Percentiles rank a stretch among this genome's conserved stretches.
phyloP scores from a whole-genome alignment of 2,113 vertebrate species.

The Mormyrus iriodes region DNA sequence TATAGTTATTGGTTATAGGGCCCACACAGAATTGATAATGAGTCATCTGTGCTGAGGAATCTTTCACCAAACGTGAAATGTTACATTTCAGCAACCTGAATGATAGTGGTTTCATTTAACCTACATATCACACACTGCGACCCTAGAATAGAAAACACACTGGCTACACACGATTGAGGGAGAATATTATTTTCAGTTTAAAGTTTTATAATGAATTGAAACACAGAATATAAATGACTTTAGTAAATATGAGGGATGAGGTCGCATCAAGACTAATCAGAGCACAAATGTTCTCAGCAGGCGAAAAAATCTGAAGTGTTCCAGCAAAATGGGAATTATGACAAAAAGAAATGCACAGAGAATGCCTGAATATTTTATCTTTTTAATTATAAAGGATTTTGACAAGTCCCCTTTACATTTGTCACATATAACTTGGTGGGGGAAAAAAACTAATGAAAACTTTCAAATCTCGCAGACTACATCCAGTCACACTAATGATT shows the following conservation, averaged over 20 bases:
- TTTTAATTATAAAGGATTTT: not conserved
- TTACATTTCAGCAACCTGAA: not conserved
- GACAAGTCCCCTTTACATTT: not conserved
- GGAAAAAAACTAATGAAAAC: not conserved
- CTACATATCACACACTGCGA: not conserved
- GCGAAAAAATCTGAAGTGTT: not conserved
- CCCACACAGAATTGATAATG: not conserved
- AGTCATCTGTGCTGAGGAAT: not conserved
- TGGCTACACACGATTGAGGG: not conserved
- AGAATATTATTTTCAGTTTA: not conserved
- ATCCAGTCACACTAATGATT: not conserved
- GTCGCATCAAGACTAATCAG: slow-evolving; percentile 1
- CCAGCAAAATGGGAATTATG: not conserved
- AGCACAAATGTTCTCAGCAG: not conserved
- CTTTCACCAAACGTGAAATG: not conserved
- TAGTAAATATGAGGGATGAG: not conserved
- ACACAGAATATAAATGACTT: not conserved
- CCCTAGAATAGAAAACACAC: not conserved
- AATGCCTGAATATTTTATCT: not conserved
- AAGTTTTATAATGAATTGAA: not conserved
- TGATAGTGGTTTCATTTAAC: not conserved
- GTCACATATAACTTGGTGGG: not conserved
- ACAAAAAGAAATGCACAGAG: not conserved
- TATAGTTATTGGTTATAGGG: not conserved
- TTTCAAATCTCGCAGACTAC: not conserved